Base-by-base conservation (phyloP, 2,113 vertebrate genomes). In the Thryonomys swinderianus region DNA sequence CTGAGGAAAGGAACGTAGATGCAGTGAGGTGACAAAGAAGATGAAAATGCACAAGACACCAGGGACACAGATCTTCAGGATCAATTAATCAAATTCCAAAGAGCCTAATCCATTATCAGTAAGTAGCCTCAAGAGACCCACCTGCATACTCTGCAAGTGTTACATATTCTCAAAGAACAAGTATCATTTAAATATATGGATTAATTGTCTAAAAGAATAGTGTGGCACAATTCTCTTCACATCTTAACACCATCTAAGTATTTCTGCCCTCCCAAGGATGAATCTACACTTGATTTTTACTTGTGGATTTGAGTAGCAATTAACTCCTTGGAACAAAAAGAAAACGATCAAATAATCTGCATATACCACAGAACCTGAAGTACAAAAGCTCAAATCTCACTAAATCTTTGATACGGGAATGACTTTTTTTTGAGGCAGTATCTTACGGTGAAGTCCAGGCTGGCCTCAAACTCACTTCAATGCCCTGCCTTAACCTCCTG, bases 301-400 rank as follows among this genome's bases (percentile, higher is more conserved):
- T n/a, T 92, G 37, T 76, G 7, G 66, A 88, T 10, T 61, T 83
- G 20, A 51, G 59, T 4, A 62, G 10, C 40, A 66, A 55, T 57
- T 45, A 67, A n/a, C 59, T 90, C 34, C 85, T 45, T 66, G 40
- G 73, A 85, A 85, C 40, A 89, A 81, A 85, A 66, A 88, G 73
- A 61, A 64, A 96, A 42, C n/a, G 89, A 32, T 42, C 59, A 74
- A 61, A 96, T 21, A 27, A 45, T 48, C 59, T 82, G 59, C 23
- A 30, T 53, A 61, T 7, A 53, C 27, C 21, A 11, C 34, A 61
- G 45, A 25, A 81, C 27, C 48, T 40, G 53, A 89, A 90, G 42
- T 8, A 85, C 48, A 81, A 55, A 78, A 48, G 6, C 10, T 62
- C 13, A 17, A 17, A n/a, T 30, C 23, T 53, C 23, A 59, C 37